Conservation (phyloP, 1,140 invertebrate species). For the Belonocnema kinseyi region DNA sequence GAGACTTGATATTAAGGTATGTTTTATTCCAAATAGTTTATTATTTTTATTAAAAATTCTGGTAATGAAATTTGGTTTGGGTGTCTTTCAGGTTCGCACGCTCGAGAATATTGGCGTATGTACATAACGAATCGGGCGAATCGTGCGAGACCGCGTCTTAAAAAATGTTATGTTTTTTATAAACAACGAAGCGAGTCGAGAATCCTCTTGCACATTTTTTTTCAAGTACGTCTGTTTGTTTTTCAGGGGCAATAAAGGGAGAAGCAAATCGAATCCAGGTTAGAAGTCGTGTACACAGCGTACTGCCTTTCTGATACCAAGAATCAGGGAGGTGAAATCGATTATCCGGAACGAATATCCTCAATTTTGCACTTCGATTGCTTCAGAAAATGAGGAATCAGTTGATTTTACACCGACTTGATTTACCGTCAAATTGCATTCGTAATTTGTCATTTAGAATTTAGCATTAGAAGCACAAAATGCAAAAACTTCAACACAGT, state of each 20-base stretch:
- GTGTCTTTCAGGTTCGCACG: constrained; percentile 30
- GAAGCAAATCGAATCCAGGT: constrained; percentile 41
- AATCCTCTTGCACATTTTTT: constrained; percentile 4
- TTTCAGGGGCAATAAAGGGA: constrained; percentile 9
- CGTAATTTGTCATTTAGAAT: constrained; percentile 3
- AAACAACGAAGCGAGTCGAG: neutral
- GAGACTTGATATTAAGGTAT: no score
- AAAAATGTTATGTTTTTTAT: constrained; percentile 31
- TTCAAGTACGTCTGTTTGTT: constrained; percentile 36
- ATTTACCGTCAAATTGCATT: neutral
- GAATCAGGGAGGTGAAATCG: constrained; percentile 3
- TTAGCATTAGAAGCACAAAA: neutral
- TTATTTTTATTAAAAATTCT: constrained; percentile 33
- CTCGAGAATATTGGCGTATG: neutral
- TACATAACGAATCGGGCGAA: constrained; percentile 31
- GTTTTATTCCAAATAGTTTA: no score
- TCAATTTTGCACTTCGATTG: constrained; percentile 11
- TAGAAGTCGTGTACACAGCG: constrained; percentile 39
- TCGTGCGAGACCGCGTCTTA: constrained; percentile 41
- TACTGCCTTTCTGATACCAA: neutral
- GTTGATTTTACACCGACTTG: neutral
- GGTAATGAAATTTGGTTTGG: constrained; percentile 36
- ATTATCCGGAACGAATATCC: constrained; percentile 25
- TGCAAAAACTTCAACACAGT: neutral
- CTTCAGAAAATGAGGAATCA: neutral